phyloP scores from a whole-genome alignment of 2,888 invertebrate species.

The Andrena camellia region DNA sequence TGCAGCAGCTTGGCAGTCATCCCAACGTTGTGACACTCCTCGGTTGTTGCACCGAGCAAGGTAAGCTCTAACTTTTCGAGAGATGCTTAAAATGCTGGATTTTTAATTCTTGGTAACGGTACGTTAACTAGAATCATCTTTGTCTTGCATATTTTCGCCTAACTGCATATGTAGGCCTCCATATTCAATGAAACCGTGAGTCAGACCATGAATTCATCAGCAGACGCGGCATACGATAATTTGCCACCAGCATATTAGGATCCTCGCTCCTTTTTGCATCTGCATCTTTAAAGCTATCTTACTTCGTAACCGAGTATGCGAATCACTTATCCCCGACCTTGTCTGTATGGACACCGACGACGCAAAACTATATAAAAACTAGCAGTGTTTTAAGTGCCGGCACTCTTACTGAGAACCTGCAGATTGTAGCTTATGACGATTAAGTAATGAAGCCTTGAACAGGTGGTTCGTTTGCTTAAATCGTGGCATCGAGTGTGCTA shows the following conservation, averaged over 20 bases:
- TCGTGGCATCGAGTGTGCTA: not conserved
- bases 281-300: conserved; percentile 24
- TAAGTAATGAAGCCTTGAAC: conserved; percentile 45
- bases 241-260: not conserved
- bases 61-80: conserved; percentile 84
- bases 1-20: conserved; percentile 94
- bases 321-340: conserved; percentile 63
- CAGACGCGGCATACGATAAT: not conserved
- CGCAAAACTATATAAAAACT: conserved; percentile 60
- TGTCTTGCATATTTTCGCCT: no score
- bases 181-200: no score
- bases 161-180: no score
- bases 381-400: conserved; percentile 55
- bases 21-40: conserved; percentile 93
- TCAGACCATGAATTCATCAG: not conserved
- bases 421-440: conserved; percentile 57
- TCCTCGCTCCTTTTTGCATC: conserved; percentile 12
- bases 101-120: no score
- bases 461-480: not conserved
- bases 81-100: not conserved
- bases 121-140: no score
- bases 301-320: conserved; percentile 32
- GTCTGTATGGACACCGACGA: conserved; percentile 23
- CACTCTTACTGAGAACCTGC: conserved; percentile 33
- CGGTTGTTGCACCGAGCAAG: conserved; percentile 94